Base-by-base conservation (phyloP, 1,140 invertebrate genomes). In the Luehdorfia chinensis region DNA sequence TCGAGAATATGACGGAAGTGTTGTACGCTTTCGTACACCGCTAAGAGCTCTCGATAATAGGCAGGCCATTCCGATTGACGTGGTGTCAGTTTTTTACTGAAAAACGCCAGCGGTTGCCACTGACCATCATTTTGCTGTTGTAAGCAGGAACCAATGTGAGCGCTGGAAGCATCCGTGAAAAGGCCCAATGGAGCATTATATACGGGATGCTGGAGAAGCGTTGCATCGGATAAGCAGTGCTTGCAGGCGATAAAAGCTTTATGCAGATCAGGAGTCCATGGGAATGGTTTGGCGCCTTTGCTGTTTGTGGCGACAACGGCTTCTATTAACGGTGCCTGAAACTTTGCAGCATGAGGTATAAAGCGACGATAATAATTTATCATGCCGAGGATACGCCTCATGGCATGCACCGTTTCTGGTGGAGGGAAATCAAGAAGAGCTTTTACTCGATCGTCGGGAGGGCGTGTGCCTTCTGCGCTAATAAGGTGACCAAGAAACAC, bases 261-360 rank as follows among this genome's bases (percentile, higher is more conserved):
- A 1, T 19, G 1, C 2, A 50, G 34, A 7, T 46, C 13, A 6
- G 47, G 16, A n/a, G 34, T 21, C 34, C 28, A 53, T 1, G 28
- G 6, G 18, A 52, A 19, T 18, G 47, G 50, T 21, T 50, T 49
- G 2, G 45, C 11, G 6, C 37, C 54, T 32, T 55, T 56, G 6
- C 12, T 3, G 7, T 50, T 46, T 1, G 28, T 27, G 13, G 39
- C 25, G 2, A 11, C 15, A 1, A 55, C 2, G 8, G 23, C 36
- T 5, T 47, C 16, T 4, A 44, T 47, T 2, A 47, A 8, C 1
- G 37, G 46, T 1, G 30, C 43, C 4, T 50, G 47, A 8, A 16
- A 25, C 6, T 36, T 0, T 0, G 44, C 37, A 8, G 43, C 47
- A 5, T 55, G 13, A 0, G 47, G 53, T 8, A 50, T 18, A 15